Evolutionary conservation across 2,113 vertebrate genomes (phyloP).

Genomic region (Rhynchomys soricoides): DNA sequence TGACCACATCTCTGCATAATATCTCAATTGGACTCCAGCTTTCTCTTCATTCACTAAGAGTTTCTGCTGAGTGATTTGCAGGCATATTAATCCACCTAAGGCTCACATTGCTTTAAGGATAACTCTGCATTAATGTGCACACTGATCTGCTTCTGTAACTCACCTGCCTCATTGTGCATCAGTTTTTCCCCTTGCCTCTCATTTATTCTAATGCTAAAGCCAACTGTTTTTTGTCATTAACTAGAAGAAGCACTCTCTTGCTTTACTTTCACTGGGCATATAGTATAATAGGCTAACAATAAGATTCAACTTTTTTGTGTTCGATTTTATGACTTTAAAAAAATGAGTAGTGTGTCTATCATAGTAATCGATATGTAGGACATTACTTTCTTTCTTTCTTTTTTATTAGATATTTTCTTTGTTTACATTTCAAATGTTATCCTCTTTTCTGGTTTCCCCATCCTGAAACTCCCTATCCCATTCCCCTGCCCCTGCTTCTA

Average conservation of each 20-base stretch:
- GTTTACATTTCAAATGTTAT: no score
- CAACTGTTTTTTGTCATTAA: background rate
- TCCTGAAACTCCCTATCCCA: no score
- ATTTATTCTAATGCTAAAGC: background rate
- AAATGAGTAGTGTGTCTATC: background rate
- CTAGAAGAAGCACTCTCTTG: background rate
- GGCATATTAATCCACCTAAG: background rate
- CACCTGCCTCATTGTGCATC: background rate
- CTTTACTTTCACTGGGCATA: background rate
- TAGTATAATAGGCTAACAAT: background rate
- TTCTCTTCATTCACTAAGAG: background rate
- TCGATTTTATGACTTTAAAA: background rate
- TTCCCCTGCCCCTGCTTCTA: no score
- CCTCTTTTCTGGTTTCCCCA: no score
- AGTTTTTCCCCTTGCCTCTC: background rate
- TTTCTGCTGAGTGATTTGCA: background rate
- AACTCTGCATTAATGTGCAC: background rate
- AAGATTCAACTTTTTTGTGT: background rate
- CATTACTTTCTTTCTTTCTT: no score
- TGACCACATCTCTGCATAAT: background rate
- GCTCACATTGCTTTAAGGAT: background rate
- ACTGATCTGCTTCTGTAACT: background rate
- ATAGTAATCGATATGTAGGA: background rate
- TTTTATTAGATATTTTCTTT: no score
- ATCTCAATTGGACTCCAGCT: background rate